Evolutionary conservation across 2,888 invertebrate genomes (phyloP), one percentile per base, ranked within the genome.

Genomic region (Caenorhabditis parvicauda): DNA sequence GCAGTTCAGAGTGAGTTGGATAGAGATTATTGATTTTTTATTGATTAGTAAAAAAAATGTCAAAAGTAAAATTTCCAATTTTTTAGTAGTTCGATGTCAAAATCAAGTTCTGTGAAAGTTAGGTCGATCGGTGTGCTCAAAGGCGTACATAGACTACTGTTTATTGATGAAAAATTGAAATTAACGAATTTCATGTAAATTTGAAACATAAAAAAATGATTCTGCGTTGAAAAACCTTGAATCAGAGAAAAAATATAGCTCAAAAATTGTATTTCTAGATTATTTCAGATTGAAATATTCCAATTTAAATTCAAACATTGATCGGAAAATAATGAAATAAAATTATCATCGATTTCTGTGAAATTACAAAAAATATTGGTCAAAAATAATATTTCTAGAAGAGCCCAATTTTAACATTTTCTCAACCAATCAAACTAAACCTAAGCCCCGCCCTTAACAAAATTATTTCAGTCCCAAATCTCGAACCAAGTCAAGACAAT

Each of bases 1-100:
- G 25, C 72, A 75, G 45, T 78, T 78, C 67, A 60, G 76, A 59
- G 76, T 76, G 24, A 54, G 64, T 55, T n/a, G n/a, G n/a, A n/a
- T n/a, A n/a, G n/a, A n/a, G 21, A n/a, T n/a, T n/a, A n/a, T n/a
- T n/a, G n/a, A n/a, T n/a, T n/a, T n/a, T n/a, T n/a, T n/a, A 1
- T 28, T 28, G n/a, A n/a, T n/a, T n/a, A n/a, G n/a, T n/a, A n/a
- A n/a, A n/a, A n/a, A n/a, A n/a, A n/a, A n/a, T n/a, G n/a, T n/a
- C n/a, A n/a, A n/a, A n/a, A n/a, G n/a, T n/a, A n/a, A n/a, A n/a
- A n/a, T n/a, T n/a, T n/a, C n/a, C n/a, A n/a, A n/a, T n/a, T n/a
- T n/a, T n/a, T n/a, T n/a, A n/a, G 42, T 37, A 17, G 25, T 17
- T 21, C 22, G 9, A 12, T 12, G n/a, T 51, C 3, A 2, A 12